These are phyloP conservation scores for Lates japonicus DNA, from an alignment of 2,797 vertebrate species.

Conservation along the genomic window DNA sequence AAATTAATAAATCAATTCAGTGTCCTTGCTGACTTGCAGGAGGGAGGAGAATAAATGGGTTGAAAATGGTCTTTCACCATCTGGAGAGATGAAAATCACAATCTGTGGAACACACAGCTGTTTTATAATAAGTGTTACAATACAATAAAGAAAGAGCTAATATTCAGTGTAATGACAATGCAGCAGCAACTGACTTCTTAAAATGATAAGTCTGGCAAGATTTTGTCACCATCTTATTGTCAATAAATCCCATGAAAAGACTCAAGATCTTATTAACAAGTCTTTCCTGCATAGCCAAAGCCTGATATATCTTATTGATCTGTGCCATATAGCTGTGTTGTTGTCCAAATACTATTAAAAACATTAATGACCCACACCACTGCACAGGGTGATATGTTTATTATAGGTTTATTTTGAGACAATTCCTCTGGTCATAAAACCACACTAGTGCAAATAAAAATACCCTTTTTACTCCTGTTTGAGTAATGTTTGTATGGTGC, in stretches of 20 bases:
- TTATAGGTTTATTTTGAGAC: neutral
- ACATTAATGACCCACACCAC: neutral
- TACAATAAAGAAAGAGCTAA: conserved; percentile 7
- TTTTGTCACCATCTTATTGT: neutral
- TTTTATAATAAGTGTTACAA: neutral
- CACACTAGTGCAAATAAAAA: neutral
- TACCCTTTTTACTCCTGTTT: neutral
- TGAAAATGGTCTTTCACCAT: conserved; percentile 3
- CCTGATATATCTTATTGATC: no score
- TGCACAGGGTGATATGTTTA: neutral
- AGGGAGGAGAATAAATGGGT: conserved; percentile 24
- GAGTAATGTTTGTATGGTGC: neutral
- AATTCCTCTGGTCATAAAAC: neutral
- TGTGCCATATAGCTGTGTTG: no score
- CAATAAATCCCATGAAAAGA: conserved; percentile 4
- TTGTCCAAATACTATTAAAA: neutral
- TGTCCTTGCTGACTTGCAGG: conserved; percentile 40
- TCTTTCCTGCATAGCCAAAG: no score
- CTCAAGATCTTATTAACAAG: neutral
- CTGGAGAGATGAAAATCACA: conserved; percentile 19
- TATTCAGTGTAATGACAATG: neutral
- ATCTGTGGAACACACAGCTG: conserved; percentile 12
- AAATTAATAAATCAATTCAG: conserved; percentile 65
- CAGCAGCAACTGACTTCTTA: neutral
- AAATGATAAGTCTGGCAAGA: conserved; percentile 3